Evolutionary conservation across 92 coral and sea anemone species (phyloP), one percentile per base, ranked within the genome.

Genomic region (Epizoanthus scotinus): DNA sequence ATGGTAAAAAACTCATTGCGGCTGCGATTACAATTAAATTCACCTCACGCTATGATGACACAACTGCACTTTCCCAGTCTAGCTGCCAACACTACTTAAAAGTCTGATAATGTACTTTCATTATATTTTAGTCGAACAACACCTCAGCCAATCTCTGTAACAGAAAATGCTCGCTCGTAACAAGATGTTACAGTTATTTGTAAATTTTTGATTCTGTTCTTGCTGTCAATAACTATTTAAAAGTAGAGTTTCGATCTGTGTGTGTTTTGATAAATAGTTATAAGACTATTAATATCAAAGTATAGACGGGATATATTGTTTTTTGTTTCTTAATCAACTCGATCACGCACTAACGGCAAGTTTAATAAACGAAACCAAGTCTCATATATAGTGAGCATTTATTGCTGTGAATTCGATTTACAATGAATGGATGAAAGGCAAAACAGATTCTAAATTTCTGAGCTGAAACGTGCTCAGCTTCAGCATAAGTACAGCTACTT

Each of bases 231-330:
- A 47, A 15, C 2, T 9, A 10, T n/a, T n/a, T n/a, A 47, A 62
- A 18, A 2, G 67, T 24, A 12, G 25, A 8, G 18, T 10, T 7
- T 18, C 67, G 26, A 24, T 25, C 7, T 20, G 19, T 62, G 3
- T 62, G 17, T 29, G 13, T 29, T 64, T 34, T 25, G 68, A 63
- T 63, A 13, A 63, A 63, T 64, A 64, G 70, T 29, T 62, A 29
- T 20, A 9, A 24, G 36, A 2, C 22, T 29, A 10, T n/a, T n/a
- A n/a, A n/a, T 14, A 28, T 27, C 31, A 64, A 27, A 19, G 17
- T 64, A 38, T 64, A 27, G 36, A 27, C 20, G 5, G 15, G 14
- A 29, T 29, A 5, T 20, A 8, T 17, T 64, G 18, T 64, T 64
- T 31, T 25, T 7, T 29, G 36, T 47, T 47, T 44, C 12, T 44